Percentiles rank a stretch among this genome's conserved stretches.
phyloP scores from a whole-genome alignment of 2,888 invertebrate species.

The Agrilus biguttatus region DNA sequence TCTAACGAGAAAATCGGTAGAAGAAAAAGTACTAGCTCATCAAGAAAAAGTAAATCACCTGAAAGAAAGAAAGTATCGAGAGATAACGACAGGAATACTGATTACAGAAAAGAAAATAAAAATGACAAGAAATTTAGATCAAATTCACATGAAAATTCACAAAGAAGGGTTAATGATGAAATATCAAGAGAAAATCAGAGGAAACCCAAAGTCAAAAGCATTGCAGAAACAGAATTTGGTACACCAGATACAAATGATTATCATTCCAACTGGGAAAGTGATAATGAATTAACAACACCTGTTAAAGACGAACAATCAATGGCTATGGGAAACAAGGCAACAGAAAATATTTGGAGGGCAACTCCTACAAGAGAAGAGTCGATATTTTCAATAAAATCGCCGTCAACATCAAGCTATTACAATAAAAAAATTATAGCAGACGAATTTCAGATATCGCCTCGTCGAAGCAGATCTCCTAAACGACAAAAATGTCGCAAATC shows the following conservation, averaged over 20 bases:
- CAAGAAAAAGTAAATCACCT: neutral
- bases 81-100: neutral
- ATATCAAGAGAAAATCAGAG: neutral
- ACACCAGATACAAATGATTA: slow-evolving; percentile 21
- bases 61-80: neutral
- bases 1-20: neutral
- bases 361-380: too few relatives aligned
- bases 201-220: slow-evolving; percentile 3
- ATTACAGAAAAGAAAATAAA: neutral
- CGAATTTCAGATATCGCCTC: neutral
- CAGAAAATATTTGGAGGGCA: neutral
- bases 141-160: neutral
- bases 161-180: neutral
- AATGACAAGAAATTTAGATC: neutral
- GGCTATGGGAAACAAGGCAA: neutral
- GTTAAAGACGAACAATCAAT: slow-evolving; percentile 2
- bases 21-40: neutral
- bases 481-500: too few relatives aligned
- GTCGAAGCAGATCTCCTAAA: too few relatives aligned
- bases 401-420: too few relatives aligned
- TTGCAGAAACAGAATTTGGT: slow-evolving; percentile 4
- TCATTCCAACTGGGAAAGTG: slow-evolving; percentile 20
- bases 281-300: slow-evolving; percentile 12
- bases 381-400: too few relatives aligned
- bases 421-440: neutral